Conservation (phyloP, 2,113 vertebrate species). For the Tetraodon nigroviridis region DNA sequence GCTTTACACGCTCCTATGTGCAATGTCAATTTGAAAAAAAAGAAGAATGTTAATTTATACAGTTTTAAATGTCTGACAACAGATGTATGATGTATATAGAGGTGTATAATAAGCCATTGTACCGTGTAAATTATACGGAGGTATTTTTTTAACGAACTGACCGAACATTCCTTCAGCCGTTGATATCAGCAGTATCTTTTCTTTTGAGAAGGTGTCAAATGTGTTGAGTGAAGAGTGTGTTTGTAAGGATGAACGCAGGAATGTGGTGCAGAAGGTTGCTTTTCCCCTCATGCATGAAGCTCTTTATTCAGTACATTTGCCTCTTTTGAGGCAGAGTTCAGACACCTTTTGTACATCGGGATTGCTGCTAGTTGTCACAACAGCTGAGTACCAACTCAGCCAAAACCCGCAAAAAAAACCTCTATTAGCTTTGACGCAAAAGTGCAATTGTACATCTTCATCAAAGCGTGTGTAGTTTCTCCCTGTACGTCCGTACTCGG, state of each 20-base stretch:
- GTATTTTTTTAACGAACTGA: slow-evolving; percentile 69
- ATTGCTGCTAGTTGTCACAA: neutral
- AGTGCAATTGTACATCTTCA: slow-evolving; percentile 53
- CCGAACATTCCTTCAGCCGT: slow-evolving; percentile 66
- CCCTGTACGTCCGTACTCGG: slow-evolving; percentile 4
- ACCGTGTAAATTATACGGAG: slow-evolving; percentile 66
- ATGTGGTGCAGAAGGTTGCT: slow-evolving; percentile 11
- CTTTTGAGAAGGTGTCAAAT: slow-evolving; percentile 7
- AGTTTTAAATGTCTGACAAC: slow-evolving; percentile 52
- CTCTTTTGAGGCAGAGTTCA: neutral
- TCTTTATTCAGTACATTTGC: slow-evolving; percentile 1
- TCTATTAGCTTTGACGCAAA: slow-evolving; percentile 13
- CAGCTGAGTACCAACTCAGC: slow-evolving; percentile 13
- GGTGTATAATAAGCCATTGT: slow-evolving; percentile 59
- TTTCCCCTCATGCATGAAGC: neutral
- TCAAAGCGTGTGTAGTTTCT: slow-evolving; percentile 2
- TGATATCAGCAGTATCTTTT: slow-evolving; percentile 41
- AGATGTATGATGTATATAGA: slow-evolving; percentile 56
- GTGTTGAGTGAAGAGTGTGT: slow-evolving; percentile 26
- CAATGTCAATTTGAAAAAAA: slow-evolving; percentile 59
- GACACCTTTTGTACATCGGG: neutral
- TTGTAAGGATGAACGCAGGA: slow-evolving; percentile 1
- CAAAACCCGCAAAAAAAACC: slow-evolving; percentile 2
- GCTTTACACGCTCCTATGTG: slow-evolving; percentile 65
- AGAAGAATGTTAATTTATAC: slow-evolving; percentile 74